Percentiles rank a stretch among this genome's conserved stretches.
phyloP scores from a whole-genome alignment of 23 tunicate genomes.

The Ciona savignyi region DNA sequence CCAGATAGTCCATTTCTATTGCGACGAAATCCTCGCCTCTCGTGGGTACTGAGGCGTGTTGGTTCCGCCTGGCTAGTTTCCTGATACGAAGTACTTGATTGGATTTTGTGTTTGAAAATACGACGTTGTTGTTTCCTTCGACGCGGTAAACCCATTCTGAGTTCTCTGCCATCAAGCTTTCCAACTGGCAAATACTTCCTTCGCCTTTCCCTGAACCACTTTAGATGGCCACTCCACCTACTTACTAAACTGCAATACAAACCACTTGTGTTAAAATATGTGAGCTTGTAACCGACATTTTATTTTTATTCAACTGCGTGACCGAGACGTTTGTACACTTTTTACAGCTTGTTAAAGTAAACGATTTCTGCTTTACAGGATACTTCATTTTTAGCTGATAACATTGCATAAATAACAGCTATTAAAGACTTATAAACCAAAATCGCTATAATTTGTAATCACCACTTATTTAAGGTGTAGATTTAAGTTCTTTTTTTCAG shows the following conservation, averaged over 20 bases:
- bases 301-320: too few species aligned
- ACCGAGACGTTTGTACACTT: too few species aligned
- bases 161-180: background rate
- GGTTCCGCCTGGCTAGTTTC: constrained; percentile 12
- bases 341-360: too few species aligned
- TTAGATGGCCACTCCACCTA: background rate
- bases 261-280: background rate
- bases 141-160: constrained; percentile 32
- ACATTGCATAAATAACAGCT: too few species aligned
- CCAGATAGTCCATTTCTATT: constrained; percentile 41
- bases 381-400: too few species aligned
- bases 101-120: constrained; percentile 23
- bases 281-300: too few species aligned
- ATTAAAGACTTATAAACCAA: too few species aligned
- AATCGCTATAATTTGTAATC: too few species aligned
- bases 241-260: background rate
- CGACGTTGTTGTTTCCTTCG: constrained; percentile 50
- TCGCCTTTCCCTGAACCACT: background rate
- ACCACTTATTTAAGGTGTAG: too few species aligned
- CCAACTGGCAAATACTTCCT: background rate
- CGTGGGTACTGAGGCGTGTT: background rate
- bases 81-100: constrained; percentile 22
- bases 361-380: too few species aligned
- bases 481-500: too few species aligned
- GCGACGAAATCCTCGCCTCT: background rate